Evolutionary conservation across 2,113 vertebrate genomes (phyloP).

Genomic region (Bubo blakistoni): DNA sequence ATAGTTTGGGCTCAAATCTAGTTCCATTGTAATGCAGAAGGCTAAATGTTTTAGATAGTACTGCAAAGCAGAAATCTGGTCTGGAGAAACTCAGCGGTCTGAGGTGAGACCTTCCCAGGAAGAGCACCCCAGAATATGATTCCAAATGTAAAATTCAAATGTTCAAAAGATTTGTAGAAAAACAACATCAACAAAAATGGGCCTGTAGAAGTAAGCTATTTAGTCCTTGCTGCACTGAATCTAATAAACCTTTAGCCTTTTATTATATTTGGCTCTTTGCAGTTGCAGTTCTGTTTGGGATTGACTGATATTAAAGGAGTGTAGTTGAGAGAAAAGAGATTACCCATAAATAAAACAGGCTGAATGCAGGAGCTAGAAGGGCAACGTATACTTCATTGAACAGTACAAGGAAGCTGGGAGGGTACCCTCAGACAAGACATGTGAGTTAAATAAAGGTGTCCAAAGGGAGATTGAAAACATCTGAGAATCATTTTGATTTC

Average conservation of each 20-base stretch:
- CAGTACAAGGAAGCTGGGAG: not conserved
- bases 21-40: not conserved
- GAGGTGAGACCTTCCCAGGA: not conserved
- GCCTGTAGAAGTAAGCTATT: not conserved
- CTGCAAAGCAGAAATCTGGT: not conserved
- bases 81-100: not conserved
- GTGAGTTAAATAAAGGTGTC: not conserved
- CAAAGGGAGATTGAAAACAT: not conserved
- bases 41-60: not conserved
- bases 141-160: not conserved
- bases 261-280: not conserved
- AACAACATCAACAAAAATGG: not conserved
- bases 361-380: not conserved
- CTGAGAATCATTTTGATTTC: not conserved
- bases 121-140: not conserved
- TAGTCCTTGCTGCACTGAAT: not conserved
- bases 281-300: not conserved
- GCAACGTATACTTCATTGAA: not conserved
- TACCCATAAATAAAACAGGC: not conserved
- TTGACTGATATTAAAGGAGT: not conserved
- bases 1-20: not conserved
- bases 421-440: not conserved
- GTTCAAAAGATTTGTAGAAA: not conserved
- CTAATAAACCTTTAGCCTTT: not conserved
- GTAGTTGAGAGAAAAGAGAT: not conserved